Percentiles rank a stretch among this genome's conserved stretches.
These are phyloP conservation scores for Euproctis similis DNA, from an alignment of 2,888 invertebrate species.

Conservation along the genomic window DNA sequence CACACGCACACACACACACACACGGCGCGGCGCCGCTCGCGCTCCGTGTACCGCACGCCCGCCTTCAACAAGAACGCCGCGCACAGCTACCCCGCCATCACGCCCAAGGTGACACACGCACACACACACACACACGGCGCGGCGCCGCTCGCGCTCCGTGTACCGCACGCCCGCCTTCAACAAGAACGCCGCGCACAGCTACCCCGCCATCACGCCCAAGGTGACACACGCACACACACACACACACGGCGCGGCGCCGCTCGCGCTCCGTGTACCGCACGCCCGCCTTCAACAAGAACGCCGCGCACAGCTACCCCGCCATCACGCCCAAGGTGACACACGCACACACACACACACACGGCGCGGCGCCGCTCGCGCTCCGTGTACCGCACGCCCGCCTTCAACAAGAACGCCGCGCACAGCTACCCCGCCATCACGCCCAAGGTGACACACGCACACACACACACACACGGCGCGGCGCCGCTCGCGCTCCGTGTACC, in stretches of 20 bases:
- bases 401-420: constrained; percentile 44
- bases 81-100: constrained; percentile 53
- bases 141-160: constrained; percentile 3
- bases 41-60: constrained; percentile 60
- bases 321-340: constrained; percentile 69
- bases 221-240: constrained; percentile 15
- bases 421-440: too few species aligned
- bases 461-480: constrained; percentile 28
- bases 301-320: constrained; percentile 40
- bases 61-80: constrained; percentile 47
- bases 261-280: constrained; percentile 59
- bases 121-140: too few species aligned
- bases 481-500: constrained; percentile 54
- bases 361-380: constrained; percentile 4
- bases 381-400: constrained; percentile 32
- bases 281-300: constrained; percentile 54
- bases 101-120: constrained; percentile 67
- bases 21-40: constrained; percentile 39
- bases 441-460: constrained; percentile 22
- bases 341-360: too few species aligned
- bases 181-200: constrained; percentile 37
- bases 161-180: constrained; percentile 38
- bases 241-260: constrained; percentile 32
- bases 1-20: constrained; percentile 17
- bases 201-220: too few species aligned